Base-by-base conservation (phyloP, 2,888 invertebrate species). In the Labia minor region DNA sequence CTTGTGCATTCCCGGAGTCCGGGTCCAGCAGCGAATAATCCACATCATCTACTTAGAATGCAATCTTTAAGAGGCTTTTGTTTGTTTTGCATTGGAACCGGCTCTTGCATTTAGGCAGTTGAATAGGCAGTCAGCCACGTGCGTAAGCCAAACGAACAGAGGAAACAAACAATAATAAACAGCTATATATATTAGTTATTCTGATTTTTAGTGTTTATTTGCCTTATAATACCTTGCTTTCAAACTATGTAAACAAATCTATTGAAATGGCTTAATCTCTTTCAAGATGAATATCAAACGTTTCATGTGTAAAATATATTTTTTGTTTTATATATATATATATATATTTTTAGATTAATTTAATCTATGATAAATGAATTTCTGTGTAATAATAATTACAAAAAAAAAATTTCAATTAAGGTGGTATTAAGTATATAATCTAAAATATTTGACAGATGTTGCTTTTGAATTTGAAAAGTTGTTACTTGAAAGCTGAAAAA, bases 1-100 rank as follows among this genome's bases (percentile, higher is more conserved):
- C n/a, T 49, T 49, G 14, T 49, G 49, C 49, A 49, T 49, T 49
- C 49, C 11, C 33, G 6, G 11, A 33, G 6, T 33, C 11, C 6
- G 33, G 33, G 33, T 49, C 49, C 49, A 49, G n/a, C 14, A 8
- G 6, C 14, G n/a, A 49, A 49, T n/a, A 4, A 49, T 14, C 14
- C 49, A 49, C 49, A 8, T 8, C 49, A 49, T 14, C 49, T 49
- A 49, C 49, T 49, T 49, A 10, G 49, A 49, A 49, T 49, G 49
- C 49, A 49, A 49, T 49, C 49, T 49, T n/a, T n/a, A n/a, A n/a
- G n/a, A n/a, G n/a, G n/a, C n/a, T n/a, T 49, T 49, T 49, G 49
- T 49, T 49, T 49, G 49, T 49, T 49, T 49, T 49, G 49, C n/a
- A n/a, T 49, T 49, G 16, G 16, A 49, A 10, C 8, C 49, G 49